Evolutionary conservation across 1,140 invertebrate species (phyloP), one percentile per base, ranked within the genome.

Genomic region (Heterodera schachtii): DNA sequence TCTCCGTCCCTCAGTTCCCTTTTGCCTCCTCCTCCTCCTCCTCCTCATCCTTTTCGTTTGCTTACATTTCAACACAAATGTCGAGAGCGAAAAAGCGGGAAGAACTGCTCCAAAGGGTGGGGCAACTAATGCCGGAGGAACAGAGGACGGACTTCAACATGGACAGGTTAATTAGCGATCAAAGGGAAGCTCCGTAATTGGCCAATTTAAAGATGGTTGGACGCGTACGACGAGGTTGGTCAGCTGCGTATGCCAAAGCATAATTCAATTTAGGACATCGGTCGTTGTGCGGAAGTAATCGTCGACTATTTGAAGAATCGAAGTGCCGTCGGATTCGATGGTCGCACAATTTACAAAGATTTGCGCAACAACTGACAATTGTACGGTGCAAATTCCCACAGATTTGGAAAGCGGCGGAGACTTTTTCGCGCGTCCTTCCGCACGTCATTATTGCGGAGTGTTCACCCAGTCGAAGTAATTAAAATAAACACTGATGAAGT

Each of bases 81-180:
- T 75, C 75, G 46, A 64, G 66, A 31, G 44, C 21, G 9, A 73
- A 82, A 49, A 47, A 81, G n/a, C 83, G 83, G 13, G 31, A 73
- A 43, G 46, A 84, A 67, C 73, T 84, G 49, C 52, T 77, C 71
- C 19, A 82, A 49, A 19, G 82, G 31, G 19, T 84, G 16, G 76
- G 21, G 1, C 64, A 79, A 43, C 49, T 47, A 21, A 57, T 86
- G 9, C 74, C 83, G 19, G n/a, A 57, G 3, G 75, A 85, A 46
- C 31, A 86, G 41, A 69, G 86, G 75, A 86, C 85, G 19, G 85
- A 86, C 57, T 87, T 86, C 75, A 82, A 83, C 71, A 31, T 86
- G 43, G 78, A 85, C 74, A 73, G 57, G 57, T 64, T 64, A 19
- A 5, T 31, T 31, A 31, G 31, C 31, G 31, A 31, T 13, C 16